These are phyloP conservation scores for Jaculus jaculus DNA, from an alignment of 2,113 vertebrate species.

Conservation along the genomic window DNA sequence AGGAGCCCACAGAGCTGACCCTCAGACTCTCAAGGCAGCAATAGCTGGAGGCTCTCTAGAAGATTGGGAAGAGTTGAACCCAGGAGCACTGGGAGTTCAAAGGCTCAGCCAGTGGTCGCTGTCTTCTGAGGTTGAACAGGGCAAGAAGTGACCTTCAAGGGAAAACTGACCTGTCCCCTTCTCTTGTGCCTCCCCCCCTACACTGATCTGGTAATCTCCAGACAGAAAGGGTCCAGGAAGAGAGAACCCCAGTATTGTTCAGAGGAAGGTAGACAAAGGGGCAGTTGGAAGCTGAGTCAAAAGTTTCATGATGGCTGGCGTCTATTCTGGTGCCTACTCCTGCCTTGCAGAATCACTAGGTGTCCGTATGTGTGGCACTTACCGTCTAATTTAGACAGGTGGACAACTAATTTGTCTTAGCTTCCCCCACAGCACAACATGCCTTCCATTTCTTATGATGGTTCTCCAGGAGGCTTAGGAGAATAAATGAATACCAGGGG, in stretches of 20 bases:
- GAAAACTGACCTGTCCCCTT: too few relatives aligned
- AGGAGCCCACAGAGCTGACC: not conserved
- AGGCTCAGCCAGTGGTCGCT: accelerated
- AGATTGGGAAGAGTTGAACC: accelerated
- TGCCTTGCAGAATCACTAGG: not conserved
- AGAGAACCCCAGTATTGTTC: not conserved
- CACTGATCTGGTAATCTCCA: too few relatives aligned
- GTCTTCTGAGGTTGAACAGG: too few relatives aligned
- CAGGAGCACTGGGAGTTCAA: accelerated
- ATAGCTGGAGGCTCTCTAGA: accelerated
- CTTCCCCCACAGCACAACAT: too few relatives aligned
- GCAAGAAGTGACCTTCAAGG: too few relatives aligned
- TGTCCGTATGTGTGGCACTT: accelerated
- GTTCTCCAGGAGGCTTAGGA: not conserved
- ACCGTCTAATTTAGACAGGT: not conserved
- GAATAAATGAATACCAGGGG: not conserved
- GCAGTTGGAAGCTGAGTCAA: not conserved
- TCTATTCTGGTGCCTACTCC: accelerated
- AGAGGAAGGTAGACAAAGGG: too few relatives aligned
- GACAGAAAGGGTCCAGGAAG: not conserved
- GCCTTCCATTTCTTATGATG: not conserved
- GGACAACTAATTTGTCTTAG: not conserved
- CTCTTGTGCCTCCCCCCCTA: accelerated
- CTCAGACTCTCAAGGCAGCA: accelerated
- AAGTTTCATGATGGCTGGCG: accelerated